Evolutionary conservation across 37 sponge, comb jelly and placozoan genomes (phyloP), one percentile per base, ranked within the genome.

Genomic region (Spongilla lacustris): DNA sequence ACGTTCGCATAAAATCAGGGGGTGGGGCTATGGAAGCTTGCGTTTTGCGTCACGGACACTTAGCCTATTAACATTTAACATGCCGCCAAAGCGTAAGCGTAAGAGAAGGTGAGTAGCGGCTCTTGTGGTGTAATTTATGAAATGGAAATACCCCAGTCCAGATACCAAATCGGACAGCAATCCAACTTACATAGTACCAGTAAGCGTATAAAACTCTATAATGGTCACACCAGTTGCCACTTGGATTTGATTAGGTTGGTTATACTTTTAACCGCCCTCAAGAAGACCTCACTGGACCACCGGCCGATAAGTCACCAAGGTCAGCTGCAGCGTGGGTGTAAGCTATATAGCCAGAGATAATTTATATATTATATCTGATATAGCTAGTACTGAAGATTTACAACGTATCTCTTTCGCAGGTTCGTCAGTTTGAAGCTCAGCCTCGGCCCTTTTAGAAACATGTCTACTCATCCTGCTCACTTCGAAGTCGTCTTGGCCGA

Each of bases 391-490:
- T n/a, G n/a, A n/a, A n/a, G n/a, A n/a, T n/a, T n/a, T n/a, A n/a
- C n/a, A n/a, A n/a, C n/a, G n/a, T n/a, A n/a, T n/a, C n/a, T n/a
- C n/a, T 46, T 46, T 46, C 46, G 46, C 77, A 91, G 92, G 69
- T 91, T 75, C 76, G 76, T 91, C 19, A 8, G 41, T 19, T 37
- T 91, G 46, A 76, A 87, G 33, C 38, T 87, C 31, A 74, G 35
- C 24, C 81, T 91, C 22, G 92, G 84, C 38, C 83, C 87, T 22
- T 91, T 91, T 76, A 83, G 79, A 75, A 80, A 68, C 76, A 36
- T 80, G 27, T 68, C 24, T 2, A 4, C 23, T 10, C 92, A 91
- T 38, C 92, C 92, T 13, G 84, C 74, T 37, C 92, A 91, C 75
- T 73, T 83, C 23, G 38, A 67, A 22, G 33, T 73, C 27, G 67